phyloP scores from a whole-genome alignment of 2,797 vertebrate species.

The Peromyscus attwateri region DNA sequence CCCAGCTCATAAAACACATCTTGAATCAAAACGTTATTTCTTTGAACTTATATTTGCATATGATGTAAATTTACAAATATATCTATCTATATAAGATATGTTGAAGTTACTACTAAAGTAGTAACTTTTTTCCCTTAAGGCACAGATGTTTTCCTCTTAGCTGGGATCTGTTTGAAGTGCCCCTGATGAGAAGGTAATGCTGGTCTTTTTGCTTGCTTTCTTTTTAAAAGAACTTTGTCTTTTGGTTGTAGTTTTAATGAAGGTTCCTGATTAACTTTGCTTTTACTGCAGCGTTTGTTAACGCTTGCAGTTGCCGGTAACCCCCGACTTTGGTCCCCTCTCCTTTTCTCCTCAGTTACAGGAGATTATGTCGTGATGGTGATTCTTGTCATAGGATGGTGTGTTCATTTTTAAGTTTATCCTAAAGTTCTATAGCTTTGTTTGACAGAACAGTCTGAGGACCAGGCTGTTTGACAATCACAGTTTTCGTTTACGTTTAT shows the following conservation, averaged over 20 bases:
- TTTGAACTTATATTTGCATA: constrained; percentile 40
- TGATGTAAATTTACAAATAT: not conserved
- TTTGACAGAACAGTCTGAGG: constrained; percentile 42
- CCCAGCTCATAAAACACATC: not conserved
- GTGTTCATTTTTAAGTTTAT: not conserved
- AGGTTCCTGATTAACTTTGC: not conserved
- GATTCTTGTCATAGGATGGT: not conserved
- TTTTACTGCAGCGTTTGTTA: constrained; percentile 44
- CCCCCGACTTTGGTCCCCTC: not conserved
- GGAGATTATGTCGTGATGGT: not conserved
- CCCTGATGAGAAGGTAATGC: constrained; percentile 22
- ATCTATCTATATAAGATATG: not conserved
- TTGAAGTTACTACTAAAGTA: not conserved
- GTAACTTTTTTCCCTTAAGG: no score
- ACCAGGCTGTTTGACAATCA: not conserved
- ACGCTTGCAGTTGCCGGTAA: not conserved
- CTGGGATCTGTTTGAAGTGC: constrained; percentile 38
- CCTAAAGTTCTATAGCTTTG: constrained; percentile 6
- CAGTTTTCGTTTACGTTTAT: constrained; percentile 16
- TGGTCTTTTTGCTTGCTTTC: not conserved
- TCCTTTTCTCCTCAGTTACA: not conserved
- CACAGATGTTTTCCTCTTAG: constrained; percentile 38
- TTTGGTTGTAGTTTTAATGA: not conserved
- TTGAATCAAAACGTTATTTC: constrained; percentile 27
- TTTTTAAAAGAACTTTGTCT: not conserved